phyloP scores from a whole-genome alignment of 2,797 vertebrate genomes.

The Cirrhinus mrigala region DNA sequence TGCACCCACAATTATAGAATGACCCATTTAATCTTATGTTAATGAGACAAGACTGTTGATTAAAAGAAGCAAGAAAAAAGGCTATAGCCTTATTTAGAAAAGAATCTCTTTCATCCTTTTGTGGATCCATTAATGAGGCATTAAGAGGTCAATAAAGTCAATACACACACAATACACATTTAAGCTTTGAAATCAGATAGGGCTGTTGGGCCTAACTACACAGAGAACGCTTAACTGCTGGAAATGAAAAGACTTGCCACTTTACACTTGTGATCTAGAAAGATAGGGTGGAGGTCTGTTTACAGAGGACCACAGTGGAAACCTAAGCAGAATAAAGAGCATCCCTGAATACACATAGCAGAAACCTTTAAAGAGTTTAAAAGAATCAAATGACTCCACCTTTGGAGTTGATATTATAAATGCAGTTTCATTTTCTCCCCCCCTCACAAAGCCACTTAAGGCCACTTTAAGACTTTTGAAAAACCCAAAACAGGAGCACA shows the following conservation, averaged over 20 bases:
- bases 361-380: background rate
- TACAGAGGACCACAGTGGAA: slow-evolving; percentile 28
- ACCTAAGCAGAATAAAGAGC: slow-evolving; percentile 20
- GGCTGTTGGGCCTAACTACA: slow-evolving; percentile 38
- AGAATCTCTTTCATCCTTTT: slow-evolving; percentile 23
- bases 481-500: slow-evolving; percentile 36
- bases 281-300: slow-evolving; percentile 54
- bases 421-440: background rate
- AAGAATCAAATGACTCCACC: background rate
- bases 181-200: slow-evolving; percentile 49
- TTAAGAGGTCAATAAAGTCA: slow-evolving; percentile 53
- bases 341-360: slow-evolving; percentile 26
- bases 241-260: slow-evolving; percentile 52
- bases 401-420: slow-evolving; percentile 1
- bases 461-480: slow-evolving; percentile 11
- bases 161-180: slow-evolving; percentile 49
- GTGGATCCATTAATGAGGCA: slow-evolving; percentile 49
- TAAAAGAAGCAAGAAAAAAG: background rate
- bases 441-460: slow-evolving; percentile 5
- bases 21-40: background rate
- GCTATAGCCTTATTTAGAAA: slow-evolving; percentile 2
- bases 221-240: slow-evolving; percentile 42
- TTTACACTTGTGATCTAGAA: slow-evolving; percentile 40
- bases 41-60: slow-evolving; percentile 14
- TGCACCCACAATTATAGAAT: no score